Percentiles rank a stretch among this genome's conserved stretches.
These are phyloP conservation scores for Microcebus lehilahytsara DNA, from an alignment of 2,113 vertebrate genomes.

Conservation along the genomic window DNA sequence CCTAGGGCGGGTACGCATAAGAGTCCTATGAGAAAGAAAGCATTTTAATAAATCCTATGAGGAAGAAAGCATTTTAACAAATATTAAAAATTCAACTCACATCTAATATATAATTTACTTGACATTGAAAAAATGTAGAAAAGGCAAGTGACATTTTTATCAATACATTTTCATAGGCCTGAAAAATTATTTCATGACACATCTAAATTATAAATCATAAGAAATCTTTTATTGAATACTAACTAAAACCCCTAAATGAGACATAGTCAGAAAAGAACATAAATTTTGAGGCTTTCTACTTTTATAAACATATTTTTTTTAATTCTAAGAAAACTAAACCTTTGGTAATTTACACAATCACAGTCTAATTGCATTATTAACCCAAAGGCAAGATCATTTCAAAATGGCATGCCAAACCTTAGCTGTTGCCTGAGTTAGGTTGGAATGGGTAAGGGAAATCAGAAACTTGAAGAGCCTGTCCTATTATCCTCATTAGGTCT, in stretches of 20 bases:
- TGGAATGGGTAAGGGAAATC: background rate
- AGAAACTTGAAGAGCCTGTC: background rate
- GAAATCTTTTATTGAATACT: slow-evolving; percentile 45
- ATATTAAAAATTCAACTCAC: slow-evolving; percentile 68
- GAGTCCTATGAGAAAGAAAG: slow-evolving; percentile 35
- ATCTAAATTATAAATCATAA: slow-evolving; percentile 56
- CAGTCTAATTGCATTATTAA: background rate
- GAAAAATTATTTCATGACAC: slow-evolving; percentile 62
- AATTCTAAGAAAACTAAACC: slow-evolving; percentile 4
- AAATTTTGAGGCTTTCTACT: slow-evolving; percentile 16
- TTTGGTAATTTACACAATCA: slow-evolving; percentile 7
- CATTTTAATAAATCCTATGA: background rate
- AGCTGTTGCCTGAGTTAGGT: background rate
- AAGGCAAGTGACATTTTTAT: slow-evolving; percentile 60
- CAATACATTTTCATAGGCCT: slow-evolving; percentile 59
- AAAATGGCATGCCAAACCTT: background rate
- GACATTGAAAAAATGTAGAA: slow-evolving; percentile 63
- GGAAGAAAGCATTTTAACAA: slow-evolving; percentile 58
- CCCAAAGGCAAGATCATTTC: background rate
- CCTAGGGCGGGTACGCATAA: slow-evolving; percentile 15
- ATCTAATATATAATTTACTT: slow-evolving; percentile 69
- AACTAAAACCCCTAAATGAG: slow-evolving; percentile 47
- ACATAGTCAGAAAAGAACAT: background rate
- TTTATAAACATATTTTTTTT: background rate
- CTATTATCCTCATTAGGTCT: background rate